These are phyloP conservation scores for Chaetodon trifascialis DNA, from an alignment of 2,113 vertebrate species.

Conservation along the genomic window DNA sequence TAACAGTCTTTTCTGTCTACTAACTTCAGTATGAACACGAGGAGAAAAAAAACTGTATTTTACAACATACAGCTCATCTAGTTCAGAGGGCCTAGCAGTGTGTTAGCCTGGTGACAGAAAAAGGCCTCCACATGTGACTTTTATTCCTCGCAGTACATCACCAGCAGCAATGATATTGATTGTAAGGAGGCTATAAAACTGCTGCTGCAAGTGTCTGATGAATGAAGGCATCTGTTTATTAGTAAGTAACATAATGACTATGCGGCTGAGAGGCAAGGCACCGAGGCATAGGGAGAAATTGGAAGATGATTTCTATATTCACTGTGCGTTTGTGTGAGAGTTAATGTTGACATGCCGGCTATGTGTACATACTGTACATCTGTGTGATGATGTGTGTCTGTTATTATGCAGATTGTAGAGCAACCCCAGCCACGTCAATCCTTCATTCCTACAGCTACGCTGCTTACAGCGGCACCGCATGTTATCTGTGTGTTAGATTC, in stretches of 20 bases:
- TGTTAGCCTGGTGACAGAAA: slow-evolving; percentile 2
- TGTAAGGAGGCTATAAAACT: slow-evolving; percentile 61
- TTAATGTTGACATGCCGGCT: slow-evolving; percentile 63
- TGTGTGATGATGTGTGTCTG: slow-evolving; percentile 57
- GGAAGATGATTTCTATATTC: slow-evolving; percentile 62
- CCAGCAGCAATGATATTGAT: slow-evolving; percentile 52
- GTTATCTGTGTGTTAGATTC: slow-evolving; percentile 78
- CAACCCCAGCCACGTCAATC: slow-evolving; percentile 51
- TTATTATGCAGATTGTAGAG: slow-evolving; percentile 73
- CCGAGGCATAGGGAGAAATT: slow-evolving; percentile 37
- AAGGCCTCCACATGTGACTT: slow-evolving; percentile 39
- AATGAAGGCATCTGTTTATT: slow-evolving; percentile 78
- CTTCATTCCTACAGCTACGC: slow-evolving; percentile 65
- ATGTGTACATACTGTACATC: slow-evolving; percentile 66
- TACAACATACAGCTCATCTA: slow-evolving; percentile 11
- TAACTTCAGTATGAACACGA: neutral
- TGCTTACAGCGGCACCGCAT: slow-evolving; percentile 60
- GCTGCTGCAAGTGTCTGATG: slow-evolving; percentile 67
- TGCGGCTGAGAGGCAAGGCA: slow-evolving; percentile 24
- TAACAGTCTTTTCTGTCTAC: neutral
- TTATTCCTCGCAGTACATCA: slow-evolving; percentile 49
- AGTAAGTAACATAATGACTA: slow-evolving; percentile 66
- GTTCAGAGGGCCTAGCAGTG: neutral
- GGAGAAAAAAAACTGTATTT: neutral
- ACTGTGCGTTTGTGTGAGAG: slow-evolving; percentile 48